Percentiles rank a stretch among this genome's conserved stretches.
Conservation (phyloP, 2,797 vertebrate genomes). For the Microctenopoma lineatum region DNA sequence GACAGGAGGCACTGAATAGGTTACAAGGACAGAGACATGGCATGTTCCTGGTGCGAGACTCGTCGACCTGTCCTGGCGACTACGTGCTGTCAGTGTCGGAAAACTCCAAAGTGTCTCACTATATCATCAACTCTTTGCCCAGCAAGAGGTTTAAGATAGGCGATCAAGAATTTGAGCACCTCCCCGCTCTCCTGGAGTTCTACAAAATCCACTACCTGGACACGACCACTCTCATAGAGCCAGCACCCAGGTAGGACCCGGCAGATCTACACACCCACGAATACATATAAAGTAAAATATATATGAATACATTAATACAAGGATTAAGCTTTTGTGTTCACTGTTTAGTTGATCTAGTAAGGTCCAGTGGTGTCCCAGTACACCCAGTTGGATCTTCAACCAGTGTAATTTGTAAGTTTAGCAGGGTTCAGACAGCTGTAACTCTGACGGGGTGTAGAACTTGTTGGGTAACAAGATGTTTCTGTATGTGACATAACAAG, state of each 20-base stretch:
- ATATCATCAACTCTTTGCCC: constrained; percentile 98
- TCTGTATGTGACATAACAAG: neutral
- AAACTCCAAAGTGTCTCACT: constrained; percentile 98
- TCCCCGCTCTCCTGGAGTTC: constrained; percentile 95
- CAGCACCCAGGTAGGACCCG: constrained; percentile 89
- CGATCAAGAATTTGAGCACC: constrained; percentile 96
- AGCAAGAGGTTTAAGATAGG: constrained; percentile 97
- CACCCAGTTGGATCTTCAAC: neutral
- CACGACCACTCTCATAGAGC: constrained; percentile 97
- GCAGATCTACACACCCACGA: neutral
- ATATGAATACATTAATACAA: too few relatives aligned
- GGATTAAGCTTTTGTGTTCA: neutral
- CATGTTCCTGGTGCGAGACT: constrained; percentile 96
- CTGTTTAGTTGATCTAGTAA: neutral
- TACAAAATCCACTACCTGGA: constrained; percentile 99
- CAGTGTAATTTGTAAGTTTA: neutral
- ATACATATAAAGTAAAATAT: neutral
- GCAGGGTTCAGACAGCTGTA: neutral
- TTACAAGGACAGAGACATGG: constrained; percentile 96
- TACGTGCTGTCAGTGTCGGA: constrained; percentile 98
- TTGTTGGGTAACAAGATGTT: too few relatives aligned
- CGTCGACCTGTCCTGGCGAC: constrained; percentile 96
- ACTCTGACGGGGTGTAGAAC: neutral
- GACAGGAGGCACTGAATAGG: constrained; percentile 93
- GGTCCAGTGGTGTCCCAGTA: neutral